A percentile compares a stretch with the other conserved stretches of the same genome.
These are phyloP conservation scores for Tubiluchus corallicola DNA, from an alignment of 2,888 invertebrate genomes.

Conservation along the genomic window DNA sequence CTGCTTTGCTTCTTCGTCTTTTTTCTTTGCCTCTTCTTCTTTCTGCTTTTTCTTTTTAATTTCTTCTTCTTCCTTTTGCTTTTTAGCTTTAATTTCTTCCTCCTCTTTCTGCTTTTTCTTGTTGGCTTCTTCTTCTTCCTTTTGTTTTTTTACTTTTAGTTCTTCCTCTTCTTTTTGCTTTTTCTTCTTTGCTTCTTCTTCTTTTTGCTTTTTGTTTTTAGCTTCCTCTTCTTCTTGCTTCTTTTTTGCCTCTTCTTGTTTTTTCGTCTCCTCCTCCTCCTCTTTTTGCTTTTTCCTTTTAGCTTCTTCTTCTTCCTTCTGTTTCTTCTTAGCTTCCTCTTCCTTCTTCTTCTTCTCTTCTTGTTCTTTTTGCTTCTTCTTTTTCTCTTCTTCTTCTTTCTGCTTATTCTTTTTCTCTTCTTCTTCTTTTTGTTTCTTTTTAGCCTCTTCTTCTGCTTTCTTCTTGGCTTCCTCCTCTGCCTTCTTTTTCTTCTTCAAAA, in stretches of 20 bases:
- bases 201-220: neutral
- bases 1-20: neutral
- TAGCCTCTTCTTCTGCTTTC: neutral
- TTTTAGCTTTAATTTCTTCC: neutral
- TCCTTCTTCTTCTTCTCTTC: slow-evolving; percentile 3
- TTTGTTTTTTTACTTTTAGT: neutral
- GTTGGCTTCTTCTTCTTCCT: neutral
- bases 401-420: neutral
- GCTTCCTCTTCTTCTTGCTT: neutral
- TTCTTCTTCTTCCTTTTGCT: too few species aligned
- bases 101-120: neutral
- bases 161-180: neutral
- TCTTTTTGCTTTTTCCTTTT: neutral
- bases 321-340: neutral
- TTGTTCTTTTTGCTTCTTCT: slow-evolving; percentile 1
- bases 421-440: neutral
- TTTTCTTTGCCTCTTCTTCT: too few species aligned
- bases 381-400: neutral
- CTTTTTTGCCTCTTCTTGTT: neutral
- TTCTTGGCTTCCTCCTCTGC: too few species aligned
- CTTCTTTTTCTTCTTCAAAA: too few species aligned
- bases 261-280: neutral
- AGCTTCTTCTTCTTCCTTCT: neutral
- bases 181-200: neutral
- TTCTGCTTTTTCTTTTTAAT: too few species aligned